A percentile compares a stretch with the other conserved stretches of the same genome.
Conservation (phyloP, 2,888 invertebrate species). For the Cordilura impudica region DNA sequence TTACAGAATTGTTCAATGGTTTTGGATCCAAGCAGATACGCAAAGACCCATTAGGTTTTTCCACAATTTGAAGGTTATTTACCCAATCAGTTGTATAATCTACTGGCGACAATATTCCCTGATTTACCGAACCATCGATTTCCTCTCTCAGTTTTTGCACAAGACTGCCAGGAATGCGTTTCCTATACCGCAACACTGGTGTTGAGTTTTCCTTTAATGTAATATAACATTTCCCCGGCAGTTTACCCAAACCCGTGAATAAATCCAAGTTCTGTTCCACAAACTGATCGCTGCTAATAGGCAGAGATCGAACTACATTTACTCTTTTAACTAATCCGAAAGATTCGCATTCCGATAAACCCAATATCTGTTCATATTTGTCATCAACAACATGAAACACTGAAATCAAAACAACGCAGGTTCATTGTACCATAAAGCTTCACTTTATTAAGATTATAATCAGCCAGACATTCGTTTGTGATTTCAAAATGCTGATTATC, state of each 20-base stretch:
- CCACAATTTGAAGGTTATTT: constrained; percentile 62
- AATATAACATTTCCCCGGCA: too few relatives aligned
- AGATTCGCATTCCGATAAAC: background rate
- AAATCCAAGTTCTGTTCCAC: constrained; percentile 21
- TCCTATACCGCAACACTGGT: too few relatives aligned
- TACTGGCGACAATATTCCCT: too few relatives aligned
- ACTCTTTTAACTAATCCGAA: constrained; percentile 33
- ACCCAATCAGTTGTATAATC: constrained; percentile 59
- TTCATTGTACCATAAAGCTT: constrained; percentile 34
- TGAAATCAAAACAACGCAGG: constrained; percentile 8
- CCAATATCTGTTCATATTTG: constrained; percentile 42
- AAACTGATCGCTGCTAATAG: constrained; percentile 15
- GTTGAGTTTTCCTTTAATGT: too few relatives aligned
- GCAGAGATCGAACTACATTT: constrained; percentile 65
- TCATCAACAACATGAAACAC: constrained; percentile 31
- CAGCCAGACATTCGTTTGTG: constrained; percentile 20
- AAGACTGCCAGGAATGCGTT: too few relatives aligned
- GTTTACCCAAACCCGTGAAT: constrained; percentile 48
- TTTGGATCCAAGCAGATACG: constrained; percentile 58
- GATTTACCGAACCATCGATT: too few relatives aligned
- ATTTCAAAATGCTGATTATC: constrained; percentile 29
- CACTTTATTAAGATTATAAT: constrained; percentile 58
- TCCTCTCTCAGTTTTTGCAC: too few relatives aligned
- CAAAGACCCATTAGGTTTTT: constrained; percentile 61
- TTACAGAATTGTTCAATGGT: constrained; percentile 17